A percentile compares a stretch with the other conserved stretches of the same genome.
These are phyloP conservation scores for Oncopeltus fasciatus DNA, from an alignment of 1,140 invertebrate species.

Conservation along the genomic window DNA sequence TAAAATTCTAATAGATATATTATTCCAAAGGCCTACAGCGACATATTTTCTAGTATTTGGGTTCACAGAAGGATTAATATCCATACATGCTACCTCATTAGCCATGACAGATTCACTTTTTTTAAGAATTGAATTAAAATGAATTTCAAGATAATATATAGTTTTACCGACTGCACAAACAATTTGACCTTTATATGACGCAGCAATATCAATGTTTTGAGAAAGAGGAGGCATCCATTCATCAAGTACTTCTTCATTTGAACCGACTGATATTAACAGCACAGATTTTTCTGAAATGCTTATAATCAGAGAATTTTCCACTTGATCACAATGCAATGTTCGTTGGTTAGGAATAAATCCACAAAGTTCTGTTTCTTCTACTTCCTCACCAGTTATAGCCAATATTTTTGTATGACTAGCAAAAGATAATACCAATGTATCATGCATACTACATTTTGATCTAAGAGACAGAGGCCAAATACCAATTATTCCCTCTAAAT, in stretches of 20 bases:
- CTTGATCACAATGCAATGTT: constrained; percentile 86
- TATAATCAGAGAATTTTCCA: constrained; percentile 63
- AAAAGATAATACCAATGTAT: constrained; percentile 83
- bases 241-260: constrained; percentile 41
- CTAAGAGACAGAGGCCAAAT: constrained; percentile 82
- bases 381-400: constrained; percentile 30
- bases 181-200: constrained; percentile 68
- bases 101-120: constrained; percentile 56
- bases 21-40: constrained; percentile 92
- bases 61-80: constrained; percentile 66
- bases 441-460: constrained; percentile 48
- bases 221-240: constrained; percentile 68
- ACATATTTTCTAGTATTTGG: constrained; percentile 49
- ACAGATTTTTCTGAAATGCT: constrained; percentile 65
- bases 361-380: constrained; percentile 85
- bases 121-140: constrained; percentile 44
- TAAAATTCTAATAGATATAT: constrained; percentile 84
- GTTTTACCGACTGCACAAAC: constrained; percentile 78
- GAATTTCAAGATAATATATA: constrained; percentile 77
- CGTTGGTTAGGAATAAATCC: constrained; percentile 82
- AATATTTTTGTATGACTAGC: constrained; percentile 67
- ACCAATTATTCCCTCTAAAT: constrained; percentile 90
- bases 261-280: constrained; percentile 45
- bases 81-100: constrained; percentile 90
- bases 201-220: constrained; percentile 72